Evolutionary conservation across 1,140 invertebrate species (phyloP), one percentile per base, ranked within the genome.

Genomic region (Idris sp.): DNA sequence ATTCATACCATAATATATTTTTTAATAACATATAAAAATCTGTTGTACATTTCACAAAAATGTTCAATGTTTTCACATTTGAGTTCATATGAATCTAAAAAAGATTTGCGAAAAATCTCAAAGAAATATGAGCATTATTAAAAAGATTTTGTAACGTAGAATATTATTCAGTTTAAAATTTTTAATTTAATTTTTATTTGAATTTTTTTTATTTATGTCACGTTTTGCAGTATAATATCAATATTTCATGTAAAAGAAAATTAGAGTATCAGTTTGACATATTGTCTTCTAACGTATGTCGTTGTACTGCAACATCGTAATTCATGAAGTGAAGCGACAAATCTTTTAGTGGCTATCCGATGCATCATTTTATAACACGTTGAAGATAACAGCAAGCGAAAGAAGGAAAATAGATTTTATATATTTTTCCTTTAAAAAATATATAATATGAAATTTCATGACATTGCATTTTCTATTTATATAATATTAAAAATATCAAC

Each of bases 191-290:
- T 46, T 49, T 49, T 41, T 31, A 62, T 38, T 38, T 35, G 9
- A 14, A 16, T 41, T 49, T 11, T 49, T 51, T 11, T 53, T 53
- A 54, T 65, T 46, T 71, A 44, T 59, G 26, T 59, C 19, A 36
- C 4, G 22, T 14, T 8, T 51, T 26, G 9, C 28, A 26, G 4
- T 15, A 28, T 38, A 36, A 43, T 35, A 35, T 49, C 56, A 64
- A 72, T 72, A 49, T 72, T 56, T 72, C 28, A 56, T 11, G 25
- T 22, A 25, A 62, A 49, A 43, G 64, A 64, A 71, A 56, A 62
- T 46, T 62, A 72, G 33, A 62, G 49, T 49, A 62, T 62, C 43
- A 72, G 58, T 62, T 58, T 56, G 58, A 64, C 59, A 46, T 64
- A 65, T 65, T 73, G 59, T 65, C 28, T 71, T 22, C 18, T 73